Base-by-base conservation (phyloP, 2,113 vertebrate species). In the Sinocyclocheilus rhinocerous region DNA sequence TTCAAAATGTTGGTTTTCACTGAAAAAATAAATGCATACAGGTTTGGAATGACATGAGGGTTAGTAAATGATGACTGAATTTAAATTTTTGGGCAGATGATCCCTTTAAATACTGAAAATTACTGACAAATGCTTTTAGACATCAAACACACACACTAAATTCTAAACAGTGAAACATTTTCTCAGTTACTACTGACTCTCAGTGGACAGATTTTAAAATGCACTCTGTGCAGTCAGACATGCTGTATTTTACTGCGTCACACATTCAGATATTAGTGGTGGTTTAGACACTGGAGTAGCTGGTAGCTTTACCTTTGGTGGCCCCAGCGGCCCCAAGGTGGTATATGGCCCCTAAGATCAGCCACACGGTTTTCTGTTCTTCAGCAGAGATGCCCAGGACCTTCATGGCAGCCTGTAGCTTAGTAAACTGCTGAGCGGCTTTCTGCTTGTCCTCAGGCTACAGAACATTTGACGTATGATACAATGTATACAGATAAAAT, bases 371-470 rank as follows among this genome's bases (percentile, higher is more conserved):
- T 87, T 95, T 97, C 91, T 99, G 98, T 86, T 99, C 98, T 4
- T 99, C 97, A 0, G 88, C 3, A 0, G 95, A 96, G 91, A 99
- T 95, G 72, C 96, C 97, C 92, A 99, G 93, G 86, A 98, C 96
- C 89, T 97, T 99, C 97, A 99, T 97, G 89, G 98, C 97, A 1
- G 97, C 94, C 92, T 98, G 97, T 8, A 99, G 95, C 91, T 99
- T 99, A 91, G 94, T 95, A 90, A 99, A 99, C 93, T 97, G 97
- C 94, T 99, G 97, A 0, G 95, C 92, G 0, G 97, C 96, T 86
- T 97, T 97, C 94, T 98, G 98, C 90, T 98, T 99, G 76, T 99
- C 98, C 77, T 99, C 98, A 0, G 96, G 86, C 97, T 98, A 90
- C 10, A 36, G 24, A 85, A 42, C 1, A 20, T 70, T 22, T 61